phyloP scores from a whole-genome alignment of 2,113 vertebrate species.

The Antechinus stuartii region DNA sequence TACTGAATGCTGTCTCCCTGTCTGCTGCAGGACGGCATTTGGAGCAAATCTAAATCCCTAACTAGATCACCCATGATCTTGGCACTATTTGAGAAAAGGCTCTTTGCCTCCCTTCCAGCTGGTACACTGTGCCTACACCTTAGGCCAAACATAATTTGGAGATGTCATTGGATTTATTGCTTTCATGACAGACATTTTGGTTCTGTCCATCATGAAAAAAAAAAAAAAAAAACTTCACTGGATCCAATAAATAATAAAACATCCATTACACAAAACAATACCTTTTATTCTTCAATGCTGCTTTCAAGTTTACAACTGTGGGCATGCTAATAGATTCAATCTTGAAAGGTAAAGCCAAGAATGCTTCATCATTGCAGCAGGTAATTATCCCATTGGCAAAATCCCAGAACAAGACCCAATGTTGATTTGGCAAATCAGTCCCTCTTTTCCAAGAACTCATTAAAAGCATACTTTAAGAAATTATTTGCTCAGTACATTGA shows the following conservation, averaged over 20 bases:
- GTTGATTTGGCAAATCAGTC: constrained; percentile 31
- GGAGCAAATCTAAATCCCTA: not conserved
- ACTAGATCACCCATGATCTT: constrained; percentile 1
- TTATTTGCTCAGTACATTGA: constrained; percentile 26
- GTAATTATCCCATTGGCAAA: constrained; percentile 37
- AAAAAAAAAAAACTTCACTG: not conserved
- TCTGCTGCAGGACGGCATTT: not conserved
- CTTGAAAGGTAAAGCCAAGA: constrained; percentile 48
- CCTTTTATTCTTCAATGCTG: not conserved
- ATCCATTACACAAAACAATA: constrained; percentile 1
- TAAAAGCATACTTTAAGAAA: constrained; percentile 50
- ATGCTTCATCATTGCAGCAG: not conserved
- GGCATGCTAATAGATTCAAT: constrained; percentile 1
- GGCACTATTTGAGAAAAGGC: not conserved
- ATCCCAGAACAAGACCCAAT: not conserved
- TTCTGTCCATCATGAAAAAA: constrained; percentile 42
- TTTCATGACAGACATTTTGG: constrained; percentile 11
- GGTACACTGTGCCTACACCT: not conserved
- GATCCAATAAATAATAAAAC: constrained; percentile 46
- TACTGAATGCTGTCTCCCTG: not conserved
- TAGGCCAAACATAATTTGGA: constrained; percentile 23
- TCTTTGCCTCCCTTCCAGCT: not conserved
- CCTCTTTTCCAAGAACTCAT: constrained; percentile 47
- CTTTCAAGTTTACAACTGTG: not conserved
- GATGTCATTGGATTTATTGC: not conserved